A percentile compares a stretch with the other conserved stretches of the same genome.
These are phyloP conservation scores for Sminthurides aquaticus DNA, from an alignment of 2,888 invertebrate species.

Conservation along the genomic window DNA sequence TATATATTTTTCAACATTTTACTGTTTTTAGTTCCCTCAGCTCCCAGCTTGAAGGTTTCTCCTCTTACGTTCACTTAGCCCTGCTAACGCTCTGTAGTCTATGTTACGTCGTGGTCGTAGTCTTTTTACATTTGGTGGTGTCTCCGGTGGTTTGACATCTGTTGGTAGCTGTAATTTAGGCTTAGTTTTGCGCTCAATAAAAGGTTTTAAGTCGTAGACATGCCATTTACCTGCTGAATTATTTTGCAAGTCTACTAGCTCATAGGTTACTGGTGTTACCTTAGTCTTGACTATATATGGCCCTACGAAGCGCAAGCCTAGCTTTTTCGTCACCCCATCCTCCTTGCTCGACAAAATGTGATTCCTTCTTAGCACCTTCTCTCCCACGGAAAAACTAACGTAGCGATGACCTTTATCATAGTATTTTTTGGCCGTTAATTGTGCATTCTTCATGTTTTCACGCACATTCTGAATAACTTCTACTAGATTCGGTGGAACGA, in stretches of 20 bases:
- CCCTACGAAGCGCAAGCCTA: slow-evolving; percentile 18
- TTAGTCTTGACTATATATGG: slow-evolving; percentile 15
- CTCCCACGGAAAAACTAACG: slow-evolving; percentile 16
- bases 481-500: not conserved
- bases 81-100: not conserved
- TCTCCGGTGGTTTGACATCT: not conserved
- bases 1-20: too few relatives aligned
- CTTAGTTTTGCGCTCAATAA: not conserved
- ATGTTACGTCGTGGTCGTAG: not conserved
- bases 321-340: slow-evolving; percentile 12
- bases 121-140: not conserved
- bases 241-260: not conserved
- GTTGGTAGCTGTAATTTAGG: not conserved
- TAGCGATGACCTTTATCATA: slow-evolving; percentile 18
- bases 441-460: slow-evolving; percentile 12
- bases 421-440: slow-evolving; percentile 13
- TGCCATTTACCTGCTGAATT: not conserved
- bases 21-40: too few relatives aligned
- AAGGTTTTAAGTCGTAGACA: not conserved
- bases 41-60: too few relatives aligned
- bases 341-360: slow-evolving; percentile 17
- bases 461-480: slow-evolving; percentile 20
- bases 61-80: too few relatives aligned
- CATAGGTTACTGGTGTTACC: slow-evolving; percentile 15
- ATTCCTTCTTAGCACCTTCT: slow-evolving; percentile 22